These are phyloP conservation scores for Neocloeon triangulifer DNA, from an alignment of 1,140 invertebrate genomes.

Conservation along the genomic window DNA sequence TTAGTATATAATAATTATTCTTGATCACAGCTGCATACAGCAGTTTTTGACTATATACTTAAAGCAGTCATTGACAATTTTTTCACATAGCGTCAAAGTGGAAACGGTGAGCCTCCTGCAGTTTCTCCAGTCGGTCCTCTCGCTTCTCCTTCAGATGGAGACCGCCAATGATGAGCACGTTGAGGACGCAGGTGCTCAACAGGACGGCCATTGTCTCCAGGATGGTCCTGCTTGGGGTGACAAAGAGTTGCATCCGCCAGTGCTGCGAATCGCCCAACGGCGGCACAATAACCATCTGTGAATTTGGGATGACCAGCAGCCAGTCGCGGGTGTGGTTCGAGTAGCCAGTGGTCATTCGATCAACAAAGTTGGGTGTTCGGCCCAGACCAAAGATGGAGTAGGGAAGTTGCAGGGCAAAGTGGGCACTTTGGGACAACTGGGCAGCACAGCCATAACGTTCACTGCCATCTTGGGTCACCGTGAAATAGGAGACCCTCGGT, in stretches of 20 bases:
- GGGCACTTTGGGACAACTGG: slow-evolving; percentile 79
- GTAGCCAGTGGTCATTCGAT: slow-evolving; percentile 64
- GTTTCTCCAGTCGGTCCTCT: slow-evolving; percentile 73
- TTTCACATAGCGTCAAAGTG: slow-evolving; percentile 53
- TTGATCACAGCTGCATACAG: too few species aligned
- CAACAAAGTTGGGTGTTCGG: slow-evolving; percentile 92
- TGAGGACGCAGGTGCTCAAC: slow-evolving; percentile 63
- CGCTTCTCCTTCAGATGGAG: slow-evolving; percentile 85
- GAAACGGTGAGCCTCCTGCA: slow-evolving; percentile 70
- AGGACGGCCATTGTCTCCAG: slow-evolving; percentile 76
- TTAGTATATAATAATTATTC: too few species aligned
- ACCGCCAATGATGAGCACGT: slow-evolving; percentile 61
- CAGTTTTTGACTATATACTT: too few species aligned
- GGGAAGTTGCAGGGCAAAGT: slow-evolving; percentile 77
- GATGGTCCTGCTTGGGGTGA: slow-evolving; percentile 87
- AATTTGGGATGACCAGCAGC: slow-evolving; percentile 92
- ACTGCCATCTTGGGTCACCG: slow-evolving; percentile 59
- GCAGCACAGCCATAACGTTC: slow-evolving; percentile 48
- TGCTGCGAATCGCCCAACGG: slow-evolving; percentile 45
- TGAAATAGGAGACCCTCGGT: slow-evolving; percentile 66
- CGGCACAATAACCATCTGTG: slow-evolving; percentile 90
- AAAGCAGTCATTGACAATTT: too few species aligned
- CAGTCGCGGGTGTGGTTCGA: slow-evolving; percentile 31
- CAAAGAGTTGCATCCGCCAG: slow-evolving; percentile 87
- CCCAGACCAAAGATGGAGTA: slow-evolving; percentile 91